A percentile compares a stretch with the other conserved stretches of the same genome.
Evolutionary conservation across 1,140 invertebrate genomes (phyloP).

Genomic region (Drosophila sp.): DNA sequence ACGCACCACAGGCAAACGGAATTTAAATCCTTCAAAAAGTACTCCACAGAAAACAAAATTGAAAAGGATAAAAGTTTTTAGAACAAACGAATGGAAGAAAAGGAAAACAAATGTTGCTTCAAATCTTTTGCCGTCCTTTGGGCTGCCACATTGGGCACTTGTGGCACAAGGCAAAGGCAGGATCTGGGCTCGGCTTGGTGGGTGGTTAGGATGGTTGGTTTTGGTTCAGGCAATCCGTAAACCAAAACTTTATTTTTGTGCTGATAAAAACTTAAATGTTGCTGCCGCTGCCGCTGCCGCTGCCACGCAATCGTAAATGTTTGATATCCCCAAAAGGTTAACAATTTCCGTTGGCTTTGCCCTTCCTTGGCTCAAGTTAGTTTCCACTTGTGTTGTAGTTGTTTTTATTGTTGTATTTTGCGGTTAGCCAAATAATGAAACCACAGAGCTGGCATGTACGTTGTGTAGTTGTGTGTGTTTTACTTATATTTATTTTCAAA

Average conservation of each 20-base stretch:
- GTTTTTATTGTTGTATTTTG: slow-evolving; percentile 53
- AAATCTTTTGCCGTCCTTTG: slow-evolving; percentile 25
- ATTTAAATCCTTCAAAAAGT: slow-evolving; percentile 67
- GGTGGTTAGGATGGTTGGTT: not conserved
- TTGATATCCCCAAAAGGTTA: slow-evolving; percentile 78
- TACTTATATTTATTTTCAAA: slow-evolving; percentile 21
- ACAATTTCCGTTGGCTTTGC: slow-evolving; percentile 64
- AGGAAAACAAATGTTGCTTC: slow-evolving; percentile 31
- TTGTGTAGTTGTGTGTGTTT: slow-evolving; percentile 12
- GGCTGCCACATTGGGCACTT: slow-evolving; percentile 33
- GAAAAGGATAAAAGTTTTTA: slow-evolving; percentile 64
- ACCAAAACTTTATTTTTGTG: slow-evolving; percentile 71
- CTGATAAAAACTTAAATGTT: slow-evolving; percentile 79
- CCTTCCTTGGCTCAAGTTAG: slow-evolving; percentile 42
- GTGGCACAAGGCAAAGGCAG: slow-evolving; percentile 25
- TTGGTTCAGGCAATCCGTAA: slow-evolving; percentile 49
- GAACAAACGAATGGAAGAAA: slow-evolving; percentile 40
- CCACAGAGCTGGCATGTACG: slow-evolving; percentile 41
- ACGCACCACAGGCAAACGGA: slow-evolving; percentile 45
- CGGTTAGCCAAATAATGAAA: slow-evolving; percentile 54
- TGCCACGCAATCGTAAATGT: slow-evolving; percentile 70
- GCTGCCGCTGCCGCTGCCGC: slow-evolving; percentile 32
- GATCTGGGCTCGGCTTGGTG: not conserved
- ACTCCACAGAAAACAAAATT: slow-evolving; percentile 58
- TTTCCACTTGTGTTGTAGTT: slow-evolving; percentile 41